phyloP scores from a whole-genome alignment of 2,113 vertebrate genomes.

The Eleginops maclovinus region DNA sequence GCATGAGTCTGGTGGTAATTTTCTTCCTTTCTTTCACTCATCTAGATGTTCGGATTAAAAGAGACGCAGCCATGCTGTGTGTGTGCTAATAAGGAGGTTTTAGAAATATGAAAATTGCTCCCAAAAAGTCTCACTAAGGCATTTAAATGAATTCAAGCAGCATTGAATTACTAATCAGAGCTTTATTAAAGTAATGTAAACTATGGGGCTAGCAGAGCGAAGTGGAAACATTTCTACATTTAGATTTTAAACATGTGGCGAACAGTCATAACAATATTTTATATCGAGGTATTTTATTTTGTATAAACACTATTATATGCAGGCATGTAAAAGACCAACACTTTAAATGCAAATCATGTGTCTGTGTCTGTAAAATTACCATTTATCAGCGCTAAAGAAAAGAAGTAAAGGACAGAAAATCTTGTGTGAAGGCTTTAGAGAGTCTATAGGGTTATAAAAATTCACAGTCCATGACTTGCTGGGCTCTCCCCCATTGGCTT shows the following conservation, averaged over 20 bases:
- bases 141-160: slow-evolving; percentile 20
- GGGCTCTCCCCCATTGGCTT: slow-evolving; percentile 10
- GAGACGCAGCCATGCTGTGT: slow-evolving; percentile 4
- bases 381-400: slow-evolving; percentile 19
- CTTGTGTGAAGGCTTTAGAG: neutral
- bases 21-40: slow-evolving; percentile 16
- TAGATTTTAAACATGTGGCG: slow-evolving; percentile 13
- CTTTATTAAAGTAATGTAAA: slow-evolving; percentile 5
- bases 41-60: slow-evolving; percentile 22
- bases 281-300: neutral
- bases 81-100: slow-evolving; percentile 1
- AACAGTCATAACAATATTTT: neutral
- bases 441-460: slow-evolving; percentile 22
- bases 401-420: neutral
- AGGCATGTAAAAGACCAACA: neutral
- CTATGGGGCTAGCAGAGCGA: neutral
- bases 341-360: slow-evolving; percentile 2
- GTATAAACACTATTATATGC: neutral
- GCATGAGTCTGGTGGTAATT: slow-evolving; percentile 18
- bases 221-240: slow-evolving; percentile 15
- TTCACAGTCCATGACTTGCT: slow-evolving; percentile 19
- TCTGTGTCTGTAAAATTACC: slow-evolving; percentile 5
- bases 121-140: slow-evolving; percentile 14
- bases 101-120: slow-evolving; percentile 19
- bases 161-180: slow-evolving; percentile 21